A percentile compares a stretch with the other conserved stretches of the same genome.
These are phyloP conservation scores for Gambusia holbrooki DNA, from an alignment of 2,113 vertebrate species.

Conservation along the genomic window DNA sequence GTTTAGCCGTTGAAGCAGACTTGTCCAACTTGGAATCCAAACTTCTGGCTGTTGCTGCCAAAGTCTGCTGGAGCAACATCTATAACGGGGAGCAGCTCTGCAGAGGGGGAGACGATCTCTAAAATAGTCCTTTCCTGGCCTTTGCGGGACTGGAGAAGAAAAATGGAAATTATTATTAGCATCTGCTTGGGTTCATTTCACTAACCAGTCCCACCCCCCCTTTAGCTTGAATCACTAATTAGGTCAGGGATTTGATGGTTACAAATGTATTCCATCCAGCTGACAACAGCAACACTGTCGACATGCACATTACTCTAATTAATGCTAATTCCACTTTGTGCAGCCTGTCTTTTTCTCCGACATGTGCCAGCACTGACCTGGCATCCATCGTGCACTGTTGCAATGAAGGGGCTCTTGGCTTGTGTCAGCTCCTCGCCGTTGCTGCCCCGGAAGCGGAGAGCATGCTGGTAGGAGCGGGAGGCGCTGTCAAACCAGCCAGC, in stretches of 20 bases:
- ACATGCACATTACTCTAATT: constrained; percentile 38
- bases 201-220: background rate
- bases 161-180: constrained; percentile 35
- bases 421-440: constrained; percentile 86
- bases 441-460: constrained; percentile 83
- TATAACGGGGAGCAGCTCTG: constrained; percentile 85
- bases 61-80: constrained; percentile 88
- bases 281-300: constrained; percentile 14
- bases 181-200: constrained; percentile 14
- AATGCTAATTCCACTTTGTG: constrained; percentile 20
- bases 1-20: constrained; percentile 89
- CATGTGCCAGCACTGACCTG: constrained; percentile 75
- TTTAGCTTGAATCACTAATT: constrained; percentile 1
- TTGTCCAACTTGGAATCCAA: constrained; percentile 90
- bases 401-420: constrained; percentile 78
- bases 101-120: constrained; percentile 81
- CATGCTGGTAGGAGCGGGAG: constrained; percentile 70
- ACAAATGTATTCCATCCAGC: constrained; percentile 17
- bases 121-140: constrained; percentile 86
- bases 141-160: constrained; percentile 80
- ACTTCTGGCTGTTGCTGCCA: constrained; percentile 89
- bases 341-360: background rate
- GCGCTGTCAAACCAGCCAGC: constrained; percentile 86
- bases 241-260: constrained; percentile 22
- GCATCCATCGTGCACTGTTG: constrained; percentile 85